phyloP scores from a whole-genome alignment of 2,888 invertebrate species.

The Drosophila falleni region DNA sequence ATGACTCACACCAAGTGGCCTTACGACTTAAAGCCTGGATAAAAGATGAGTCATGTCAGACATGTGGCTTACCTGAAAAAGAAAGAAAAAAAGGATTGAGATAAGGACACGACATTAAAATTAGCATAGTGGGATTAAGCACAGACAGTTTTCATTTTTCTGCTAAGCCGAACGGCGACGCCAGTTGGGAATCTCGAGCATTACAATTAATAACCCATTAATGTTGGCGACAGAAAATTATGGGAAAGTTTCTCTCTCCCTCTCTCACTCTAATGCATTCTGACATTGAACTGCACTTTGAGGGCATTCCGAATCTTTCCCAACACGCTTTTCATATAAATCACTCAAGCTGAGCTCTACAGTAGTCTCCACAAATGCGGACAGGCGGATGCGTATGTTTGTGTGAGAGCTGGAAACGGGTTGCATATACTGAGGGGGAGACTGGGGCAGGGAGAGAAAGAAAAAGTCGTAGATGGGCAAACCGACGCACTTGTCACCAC shows the following conservation, averaged over 20 bases:
- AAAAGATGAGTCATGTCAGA: neutral
- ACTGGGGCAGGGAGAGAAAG: neutral
- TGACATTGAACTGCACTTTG: slow-evolving; percentile 52
- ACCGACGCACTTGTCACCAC: slow-evolving; percentile 65
- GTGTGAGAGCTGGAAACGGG: slow-evolving; percentile 45
- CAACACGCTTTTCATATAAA: slow-evolving; percentile 68
- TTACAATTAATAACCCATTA: slow-evolving; percentile 64
- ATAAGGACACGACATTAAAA: slow-evolving; percentile 27
- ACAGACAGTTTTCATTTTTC: slow-evolving; percentile 7
- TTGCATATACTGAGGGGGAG: slow-evolving; percentile 14
- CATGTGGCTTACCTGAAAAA: slow-evolving; percentile 64
- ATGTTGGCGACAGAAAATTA: slow-evolving; percentile 21
- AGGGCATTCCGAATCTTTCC: slow-evolving; percentile 48
- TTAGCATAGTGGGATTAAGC: slow-evolving; percentile 36
- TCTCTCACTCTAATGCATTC: slow-evolving; percentile 35
- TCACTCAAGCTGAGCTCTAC: slow-evolving; percentile 55
- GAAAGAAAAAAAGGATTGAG: slow-evolving; percentile 14
- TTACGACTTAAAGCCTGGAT: slow-evolving; percentile 9
- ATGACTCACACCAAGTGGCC: slow-evolving; percentile 33
- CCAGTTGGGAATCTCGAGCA: slow-evolving; percentile 12
- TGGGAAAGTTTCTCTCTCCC: slow-evolving; percentile 17
- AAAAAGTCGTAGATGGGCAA: slow-evolving; percentile 26
- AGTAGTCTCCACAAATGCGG: slow-evolving; percentile 12
- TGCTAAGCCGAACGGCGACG: slow-evolving; percentile 8
- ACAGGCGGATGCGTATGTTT: slow-evolving; percentile 19